These are phyloP conservation scores for Chesias legatella DNA, from an alignment of 2,888 invertebrate genomes.

Conservation along the genomic window DNA sequence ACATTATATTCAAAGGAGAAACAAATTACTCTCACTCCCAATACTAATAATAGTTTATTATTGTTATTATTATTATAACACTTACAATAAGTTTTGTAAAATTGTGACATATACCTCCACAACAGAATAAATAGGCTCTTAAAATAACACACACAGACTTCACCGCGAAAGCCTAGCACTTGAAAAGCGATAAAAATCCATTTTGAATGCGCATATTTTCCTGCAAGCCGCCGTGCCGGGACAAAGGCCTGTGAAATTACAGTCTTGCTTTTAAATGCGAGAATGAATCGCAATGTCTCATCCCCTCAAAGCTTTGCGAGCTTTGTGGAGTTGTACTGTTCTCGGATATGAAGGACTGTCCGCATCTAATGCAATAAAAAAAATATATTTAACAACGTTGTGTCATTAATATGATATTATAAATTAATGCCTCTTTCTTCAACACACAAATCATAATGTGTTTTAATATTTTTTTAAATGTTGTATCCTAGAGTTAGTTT, in stretches of 20 bases:
- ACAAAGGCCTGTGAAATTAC: constrained; percentile 78
- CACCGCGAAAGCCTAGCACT: constrained; percentile 62
- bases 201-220: constrained; percentile 76
- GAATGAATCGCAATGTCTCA: constrained; percentile 76
- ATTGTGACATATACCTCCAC: constrained; percentile 19
- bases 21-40: no score
- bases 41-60: no score
- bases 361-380: constrained; percentile 13
- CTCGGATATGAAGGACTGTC: constrained; percentile 45
- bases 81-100: no score
- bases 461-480: no score
- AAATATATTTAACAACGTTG: no score
- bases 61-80: no score
- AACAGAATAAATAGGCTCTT: constrained; percentile 34
- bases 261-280: constrained; percentile 77
- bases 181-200: constrained; percentile 73
- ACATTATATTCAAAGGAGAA: no score
- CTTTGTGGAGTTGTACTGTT: constrained; percentile 50
- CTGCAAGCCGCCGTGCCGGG: constrained; percentile 55
- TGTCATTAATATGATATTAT: no score
- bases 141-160: constrained; percentile 40
- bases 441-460: no score
- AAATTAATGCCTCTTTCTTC: background rate
- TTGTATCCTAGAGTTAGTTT: no score
- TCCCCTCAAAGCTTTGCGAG: constrained; percentile 72